Evolutionary conservation across 2,888 invertebrate species (phyloP), one percentile per base, ranked within the genome.

Genomic region (Tachystola acroxantha): DNA sequence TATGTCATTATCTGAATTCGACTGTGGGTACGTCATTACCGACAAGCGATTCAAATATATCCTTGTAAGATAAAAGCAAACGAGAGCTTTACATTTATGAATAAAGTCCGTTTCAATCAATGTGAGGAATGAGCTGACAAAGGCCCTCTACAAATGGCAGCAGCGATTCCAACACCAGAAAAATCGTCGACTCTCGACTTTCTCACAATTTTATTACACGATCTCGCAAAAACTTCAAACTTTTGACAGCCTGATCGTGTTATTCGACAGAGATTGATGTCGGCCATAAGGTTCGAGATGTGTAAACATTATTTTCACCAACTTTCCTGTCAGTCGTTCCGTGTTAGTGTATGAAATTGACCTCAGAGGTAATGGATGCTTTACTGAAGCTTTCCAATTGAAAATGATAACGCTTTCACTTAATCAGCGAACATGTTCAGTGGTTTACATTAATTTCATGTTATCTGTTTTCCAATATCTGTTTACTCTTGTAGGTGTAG

Each of bases 91-190:
- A 45, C 38, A 40, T 43, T 43, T 41, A 44, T 41, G 31, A 36
- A 46, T 50, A 57, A 46, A 54, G 53, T 57, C 64, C 56, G 56
- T 65, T 65, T 59, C 66, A 64, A 67, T 71, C 65, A 64, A 48
- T 55, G 50, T 64, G 59, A 66, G 57, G 63, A 70, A 72, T 65
- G 64, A 61, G 68, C 68, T 70, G 68, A 72, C 69, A 70, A 71
- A 72, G 57, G 53, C 53, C 57, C 53, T 50, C 57, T 57, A 50
- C 44, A 50, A 59, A 50, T 57, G 50, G 48, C 53, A 55, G 48
- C 57, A 57, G 47, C 60, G 55, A 59, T 45, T 53, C 37, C 42
- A 56, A 60, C 46, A 61, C 53, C 39, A 41, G 45, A 59, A 64
- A 69, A 64, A 63, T 52, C 50, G 47, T 50, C 46, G 53, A 56